A percentile compares a stretch with the other conserved stretches of the same genome.
These are phyloP conservation scores for Dermatemys mawii DNA, from an alignment of 2,113 vertebrate genomes.

Conservation along the genomic window DNA sequence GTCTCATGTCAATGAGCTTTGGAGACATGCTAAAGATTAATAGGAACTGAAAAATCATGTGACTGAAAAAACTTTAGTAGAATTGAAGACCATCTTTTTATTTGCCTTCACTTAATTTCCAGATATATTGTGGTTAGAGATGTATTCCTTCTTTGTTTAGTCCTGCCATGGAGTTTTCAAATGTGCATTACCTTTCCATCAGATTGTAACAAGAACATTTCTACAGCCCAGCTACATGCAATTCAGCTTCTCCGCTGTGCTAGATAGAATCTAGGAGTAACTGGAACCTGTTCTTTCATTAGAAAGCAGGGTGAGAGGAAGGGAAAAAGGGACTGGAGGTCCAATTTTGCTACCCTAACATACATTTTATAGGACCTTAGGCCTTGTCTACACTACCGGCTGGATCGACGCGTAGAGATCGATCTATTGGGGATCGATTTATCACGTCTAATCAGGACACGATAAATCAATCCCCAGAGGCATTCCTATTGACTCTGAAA, in stretches of 20 bases:
- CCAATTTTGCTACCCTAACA: neutral
- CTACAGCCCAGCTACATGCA: neutral
- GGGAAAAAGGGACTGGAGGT: neutral
- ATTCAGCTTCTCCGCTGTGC: neutral
- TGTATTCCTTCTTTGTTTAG: neutral
- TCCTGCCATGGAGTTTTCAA: neutral
- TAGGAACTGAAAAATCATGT: neutral
- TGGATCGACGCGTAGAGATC: no score
- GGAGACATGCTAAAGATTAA: neutral
- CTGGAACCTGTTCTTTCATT: neutral
- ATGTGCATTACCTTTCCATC: neutral
- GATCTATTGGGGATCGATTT: no score
- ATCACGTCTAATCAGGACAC: no score
- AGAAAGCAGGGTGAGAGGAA: neutral
- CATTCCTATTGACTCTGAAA: no score
- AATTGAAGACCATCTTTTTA: neutral
- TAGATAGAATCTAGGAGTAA: neutral
- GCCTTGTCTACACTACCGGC: no score
- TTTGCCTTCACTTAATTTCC: neutral
- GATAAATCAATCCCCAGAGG: no score
- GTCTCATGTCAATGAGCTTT: neutral
- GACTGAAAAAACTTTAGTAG: neutral
- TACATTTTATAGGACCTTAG: accelerated
- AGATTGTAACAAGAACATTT: neutral
- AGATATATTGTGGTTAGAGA: neutral